A percentile compares a stretch with the other conserved stretches of the same genome.
Conservation (phyloP, 1,140 invertebrate genomes). For the Drosophila equinoxialis region DNA sequence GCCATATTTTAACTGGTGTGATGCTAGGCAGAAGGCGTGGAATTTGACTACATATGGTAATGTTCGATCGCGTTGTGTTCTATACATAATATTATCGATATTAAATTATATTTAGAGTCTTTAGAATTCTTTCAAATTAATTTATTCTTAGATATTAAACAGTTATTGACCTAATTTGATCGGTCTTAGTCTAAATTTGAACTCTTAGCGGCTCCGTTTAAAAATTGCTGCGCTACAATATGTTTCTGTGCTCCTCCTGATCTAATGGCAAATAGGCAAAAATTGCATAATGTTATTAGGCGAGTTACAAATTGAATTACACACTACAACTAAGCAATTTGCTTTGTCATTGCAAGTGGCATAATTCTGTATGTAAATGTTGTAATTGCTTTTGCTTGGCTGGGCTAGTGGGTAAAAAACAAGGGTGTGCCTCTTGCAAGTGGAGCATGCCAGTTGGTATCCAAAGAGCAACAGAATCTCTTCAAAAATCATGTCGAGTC, state of each 20-base stretch:
- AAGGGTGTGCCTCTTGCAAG: constrained; percentile 50
- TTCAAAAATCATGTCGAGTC: constrained; percentile 63
- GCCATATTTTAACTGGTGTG: not conserved
- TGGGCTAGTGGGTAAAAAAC: constrained; percentile 38
- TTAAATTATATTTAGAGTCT: not conserved
- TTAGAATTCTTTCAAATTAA: too few relatives aligned
- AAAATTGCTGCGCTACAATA: not conserved
- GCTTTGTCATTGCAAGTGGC: constrained; percentile 60
- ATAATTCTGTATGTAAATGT: constrained; percentile 56
- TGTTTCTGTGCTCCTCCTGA: constrained; percentile 49
- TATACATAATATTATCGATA: not conserved
- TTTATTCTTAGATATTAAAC: too few relatives aligned
- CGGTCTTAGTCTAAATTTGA: not conserved
- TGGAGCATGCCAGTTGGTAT: constrained; percentile 32
- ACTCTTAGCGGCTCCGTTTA: not conserved
- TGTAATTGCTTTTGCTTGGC: constrained; percentile 26
- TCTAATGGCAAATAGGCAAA: constrained; percentile 41
- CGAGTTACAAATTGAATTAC: constrained; percentile 29
- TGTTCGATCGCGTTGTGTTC: not conserved
- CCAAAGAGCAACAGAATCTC: constrained; percentile 41
- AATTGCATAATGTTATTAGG: constrained; percentile 14
- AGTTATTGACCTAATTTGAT: too few relatives aligned
- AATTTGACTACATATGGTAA: not conserved
- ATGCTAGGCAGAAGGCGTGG: not conserved
- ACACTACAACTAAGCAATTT: constrained; percentile 43